Percentiles rank a stretch among this genome's conserved stretches.
phyloP scores from a whole-genome alignment of 2,113 vertebrate genomes.

The Ophthalmolycus amberensis region DNA sequence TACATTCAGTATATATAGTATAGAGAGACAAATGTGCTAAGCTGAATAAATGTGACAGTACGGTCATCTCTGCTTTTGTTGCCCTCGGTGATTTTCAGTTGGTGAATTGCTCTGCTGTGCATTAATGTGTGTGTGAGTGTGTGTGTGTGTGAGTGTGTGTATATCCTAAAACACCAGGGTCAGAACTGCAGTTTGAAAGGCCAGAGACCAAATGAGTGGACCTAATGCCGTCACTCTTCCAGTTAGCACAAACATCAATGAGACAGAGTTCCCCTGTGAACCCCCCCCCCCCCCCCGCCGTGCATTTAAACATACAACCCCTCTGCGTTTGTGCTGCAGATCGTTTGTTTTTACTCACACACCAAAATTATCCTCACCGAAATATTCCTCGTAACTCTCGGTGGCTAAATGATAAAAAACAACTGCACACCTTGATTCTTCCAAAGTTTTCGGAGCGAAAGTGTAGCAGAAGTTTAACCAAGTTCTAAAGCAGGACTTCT shows the following conservation, averaged over 20 bases:
- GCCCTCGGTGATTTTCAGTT: conserved; percentile 72
- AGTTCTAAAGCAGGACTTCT: conserved; percentile 64
- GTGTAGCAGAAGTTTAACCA: conserved; percentile 70
- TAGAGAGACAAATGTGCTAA: conserved; percentile 74
- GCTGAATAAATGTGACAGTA: conserved; percentile 78
- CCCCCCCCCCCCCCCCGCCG: not conserved
- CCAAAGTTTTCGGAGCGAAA: conserved; percentile 62
- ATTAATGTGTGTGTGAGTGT: conserved; percentile 56
- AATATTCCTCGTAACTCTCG: conserved; percentile 52
- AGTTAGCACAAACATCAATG: conserved; percentile 54
- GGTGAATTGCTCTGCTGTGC: conserved; percentile 73
- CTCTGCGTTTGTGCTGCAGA: conserved; percentile 60
- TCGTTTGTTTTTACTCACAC: conserved; percentile 37
- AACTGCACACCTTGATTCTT: conserved; percentile 64
- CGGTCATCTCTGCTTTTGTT: conserved; percentile 76
- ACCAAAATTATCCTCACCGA: conserved; percentile 52
- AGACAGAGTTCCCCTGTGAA: conserved; percentile 37
- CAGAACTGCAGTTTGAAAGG: conserved; percentile 52
- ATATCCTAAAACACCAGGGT: conserved; percentile 57
- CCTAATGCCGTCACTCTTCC: conserved; percentile 53
- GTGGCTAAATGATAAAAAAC: conserved; percentile 38
- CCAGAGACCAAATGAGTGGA: conserved; percentile 40
- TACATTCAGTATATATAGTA: conserved; percentile 75
- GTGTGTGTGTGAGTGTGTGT: conserved; percentile 38
- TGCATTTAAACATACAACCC: conserved; percentile 47